phyloP scores from a whole-genome alignment of 1,140 invertebrate species.

The Neodiprion virginianus region DNA sequence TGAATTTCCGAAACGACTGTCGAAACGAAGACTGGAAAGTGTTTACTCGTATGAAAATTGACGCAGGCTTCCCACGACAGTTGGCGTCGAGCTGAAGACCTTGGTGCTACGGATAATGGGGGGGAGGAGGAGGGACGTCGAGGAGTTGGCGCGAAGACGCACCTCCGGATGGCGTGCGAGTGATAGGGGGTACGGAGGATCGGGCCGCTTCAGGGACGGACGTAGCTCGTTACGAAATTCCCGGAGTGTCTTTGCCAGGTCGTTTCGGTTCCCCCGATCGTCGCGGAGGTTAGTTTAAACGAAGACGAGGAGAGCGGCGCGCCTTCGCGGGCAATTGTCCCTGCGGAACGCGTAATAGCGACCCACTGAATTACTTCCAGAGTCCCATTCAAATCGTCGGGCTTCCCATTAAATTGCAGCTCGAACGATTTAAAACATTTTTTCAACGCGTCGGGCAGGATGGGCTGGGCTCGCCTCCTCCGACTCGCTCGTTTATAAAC shows the following conservation, averaged over 20 bases:
- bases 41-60: too few species aligned
- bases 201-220: not conserved
- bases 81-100: too few species aligned
- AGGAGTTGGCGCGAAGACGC: not conserved
- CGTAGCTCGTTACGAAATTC: not conserved
- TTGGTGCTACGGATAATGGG: too few species aligned
- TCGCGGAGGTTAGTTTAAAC: not conserved
- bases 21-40: too few species aligned
- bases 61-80: too few species aligned
- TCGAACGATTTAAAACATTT: not conserved
- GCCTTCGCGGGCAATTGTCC: not conserved
- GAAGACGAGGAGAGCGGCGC: too few species aligned
- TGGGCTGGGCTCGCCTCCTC: not conserved
- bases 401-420: constrained; percentile 2
- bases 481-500: not conserved
- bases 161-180: constrained; percentile 6
- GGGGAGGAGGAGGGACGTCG: too few species aligned
- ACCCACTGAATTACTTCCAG: not conserved
- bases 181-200: not conserved
- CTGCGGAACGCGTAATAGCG: constrained; percentile 1
- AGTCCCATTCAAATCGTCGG: not conserved
- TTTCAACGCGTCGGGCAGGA: not conserved
- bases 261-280: constrained; percentile 3
- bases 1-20: too few species aligned
- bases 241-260: not conserved